These are phyloP conservation scores for Spodoptera litura DNA, from an alignment of 1,140 invertebrate species.

Conservation along the genomic window DNA sequence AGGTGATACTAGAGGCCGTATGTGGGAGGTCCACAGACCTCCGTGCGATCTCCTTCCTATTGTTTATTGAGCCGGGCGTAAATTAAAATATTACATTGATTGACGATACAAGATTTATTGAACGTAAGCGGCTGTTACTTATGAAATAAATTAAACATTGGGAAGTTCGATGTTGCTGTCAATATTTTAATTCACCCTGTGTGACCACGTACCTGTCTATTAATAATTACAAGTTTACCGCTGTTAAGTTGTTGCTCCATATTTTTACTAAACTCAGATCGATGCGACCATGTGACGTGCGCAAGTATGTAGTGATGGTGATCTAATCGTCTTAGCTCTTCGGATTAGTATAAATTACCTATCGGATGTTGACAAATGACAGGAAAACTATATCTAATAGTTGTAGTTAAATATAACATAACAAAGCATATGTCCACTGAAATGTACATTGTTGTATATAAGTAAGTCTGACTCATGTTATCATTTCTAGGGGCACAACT, in stretches of 20 bases:
- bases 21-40: not conserved
- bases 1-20: constrained; percentile 54
- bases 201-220: constrained; percentile 3
- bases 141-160: constrained; percentile 26
- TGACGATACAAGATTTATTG: constrained; percentile 23
- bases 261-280: constrained; percentile 23
- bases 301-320: constrained; percentile 40
- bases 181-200: constrained; percentile 40
- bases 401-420: constrained; percentile 17
- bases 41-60: not conserved
- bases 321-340: constrained; percentile 39
- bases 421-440: constrained; percentile 29
- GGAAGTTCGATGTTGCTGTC: constrained; percentile 6
- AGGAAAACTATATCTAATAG: constrained; percentile 26
- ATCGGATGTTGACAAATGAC: constrained; percentile 37
- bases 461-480: too few relatives aligned
- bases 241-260: constrained; percentile 28
- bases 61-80: constrained; percentile 4
- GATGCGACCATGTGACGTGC: constrained; percentile 37
- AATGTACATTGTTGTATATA: not conserved
- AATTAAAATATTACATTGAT: constrained; percentile 38
- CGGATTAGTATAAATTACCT: constrained; percentile 39
- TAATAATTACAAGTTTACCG: constrained; percentile 8
- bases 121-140: constrained; percentile 21
- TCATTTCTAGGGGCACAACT: too few relatives aligned